A percentile compares a stretch with the other conserved stretches of the same genome.
Conservation (phyloP, 2,797 vertebrate genomes). For the Merluccius polli region DNA sequence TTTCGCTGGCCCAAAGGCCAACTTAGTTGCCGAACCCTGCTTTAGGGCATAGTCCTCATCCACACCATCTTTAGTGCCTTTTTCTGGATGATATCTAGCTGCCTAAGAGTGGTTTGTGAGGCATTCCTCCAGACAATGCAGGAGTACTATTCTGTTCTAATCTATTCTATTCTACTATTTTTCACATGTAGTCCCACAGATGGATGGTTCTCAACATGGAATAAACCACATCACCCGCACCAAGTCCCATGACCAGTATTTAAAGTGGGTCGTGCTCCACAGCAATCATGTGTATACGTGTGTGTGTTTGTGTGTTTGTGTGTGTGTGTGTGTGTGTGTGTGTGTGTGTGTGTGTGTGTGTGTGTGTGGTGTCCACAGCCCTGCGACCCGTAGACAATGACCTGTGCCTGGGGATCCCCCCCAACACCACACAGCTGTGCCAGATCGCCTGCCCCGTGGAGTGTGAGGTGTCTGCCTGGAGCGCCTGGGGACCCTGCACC, state of each 20-base stretch:
- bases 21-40: too few relatives aligned
- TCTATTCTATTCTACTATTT: neutral
- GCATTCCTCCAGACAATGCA: too few relatives aligned
- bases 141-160: too few relatives aligned
- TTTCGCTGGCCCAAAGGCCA: too few relatives aligned
- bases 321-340: neutral
- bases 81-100: too few relatives aligned
- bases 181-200: neutral
- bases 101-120: too few relatives aligned
- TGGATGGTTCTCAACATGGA: neutral
- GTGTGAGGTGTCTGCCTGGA: conserved; percentile 89
- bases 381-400: conserved; percentile 83
- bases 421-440: conserved; percentile 89
- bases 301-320: too few relatives aligned
- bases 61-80: too few relatives aligned
- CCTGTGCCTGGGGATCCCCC: conserved; percentile 77
- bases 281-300: neutral
- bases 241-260: neutral
- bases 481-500: conserved; percentile 93
- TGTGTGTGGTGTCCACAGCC: conserved; percentile 58
- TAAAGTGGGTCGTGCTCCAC: too few relatives aligned
- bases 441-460: conserved; percentile 88
- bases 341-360: neutral
- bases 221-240: neutral
- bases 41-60: too few relatives aligned